These are phyloP conservation scores for Drosophila multiciliata DNA, from an alignment of 2,888 invertebrate species.

Conservation along the genomic window DNA sequence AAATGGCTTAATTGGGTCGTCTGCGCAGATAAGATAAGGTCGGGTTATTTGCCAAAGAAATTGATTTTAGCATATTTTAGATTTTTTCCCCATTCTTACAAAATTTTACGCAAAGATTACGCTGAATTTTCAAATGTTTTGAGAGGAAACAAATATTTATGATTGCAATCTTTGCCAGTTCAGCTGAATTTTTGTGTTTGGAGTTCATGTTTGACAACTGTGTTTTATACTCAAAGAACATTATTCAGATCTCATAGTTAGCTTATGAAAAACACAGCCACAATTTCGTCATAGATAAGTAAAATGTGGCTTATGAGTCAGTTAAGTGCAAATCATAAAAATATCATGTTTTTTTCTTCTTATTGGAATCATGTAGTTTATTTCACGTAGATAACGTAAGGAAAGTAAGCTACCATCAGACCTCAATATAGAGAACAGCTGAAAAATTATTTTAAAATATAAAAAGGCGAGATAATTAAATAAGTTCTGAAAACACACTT, in stretches of 20 bases:
- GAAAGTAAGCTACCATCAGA: not conserved
- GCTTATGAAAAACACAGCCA: constrained; percentile 4
- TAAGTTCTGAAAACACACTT: not conserved
- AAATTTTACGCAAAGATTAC: constrained; percentile 18
- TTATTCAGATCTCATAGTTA: constrained; percentile 14
- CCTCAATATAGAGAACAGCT: not conserved
- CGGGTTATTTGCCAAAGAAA: constrained; percentile 46
- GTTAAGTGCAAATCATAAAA: not conserved
- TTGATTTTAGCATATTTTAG: constrained; percentile 48
- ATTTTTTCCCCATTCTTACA: not conserved
- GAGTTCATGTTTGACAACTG: constrained; percentile 19
- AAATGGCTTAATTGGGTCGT: constrained; percentile 57
- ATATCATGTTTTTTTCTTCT: constrained; percentile 10
- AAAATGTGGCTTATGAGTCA: constrained; percentile 26
- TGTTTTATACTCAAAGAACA: not conserved
- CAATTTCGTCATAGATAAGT: constrained; percentile 30
- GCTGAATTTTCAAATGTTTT: constrained; percentile 17
- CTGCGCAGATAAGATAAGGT: constrained; percentile 52
- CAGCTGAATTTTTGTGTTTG: constrained; percentile 28
- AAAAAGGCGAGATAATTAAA: not conserved
- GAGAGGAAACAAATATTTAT: constrained; percentile 14
- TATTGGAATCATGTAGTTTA: constrained; percentile 9
- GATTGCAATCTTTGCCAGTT: constrained; percentile 37
- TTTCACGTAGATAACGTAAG: constrained; percentile 10
- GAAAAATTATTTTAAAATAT: not conserved